Evolutionary conservation across 2,888 invertebrate species (phyloP).

Genomic region (Itoplectis maculator): DNA sequence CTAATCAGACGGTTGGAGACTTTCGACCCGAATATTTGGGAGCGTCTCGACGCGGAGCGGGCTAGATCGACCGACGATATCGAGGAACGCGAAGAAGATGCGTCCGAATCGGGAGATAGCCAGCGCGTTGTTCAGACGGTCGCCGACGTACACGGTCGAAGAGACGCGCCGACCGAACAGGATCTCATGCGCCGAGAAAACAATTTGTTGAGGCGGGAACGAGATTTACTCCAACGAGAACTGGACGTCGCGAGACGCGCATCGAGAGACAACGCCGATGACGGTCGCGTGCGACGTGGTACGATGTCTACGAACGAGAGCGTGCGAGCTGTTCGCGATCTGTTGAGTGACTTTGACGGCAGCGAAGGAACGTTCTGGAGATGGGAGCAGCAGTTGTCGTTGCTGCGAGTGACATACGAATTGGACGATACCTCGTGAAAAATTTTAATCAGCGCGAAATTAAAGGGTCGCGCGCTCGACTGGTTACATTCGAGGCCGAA

Average conservation of each 20-base stretch:
- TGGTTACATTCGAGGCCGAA: conserved; percentile 61
- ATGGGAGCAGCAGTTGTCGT: conserved; percentile 52
- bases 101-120: background rate
- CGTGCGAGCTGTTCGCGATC: conserved; percentile 44
- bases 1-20: conserved; percentile 36
- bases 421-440: conserved; percentile 51
- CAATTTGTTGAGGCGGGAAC: conserved; percentile 22
- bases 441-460: conserved; percentile 55
- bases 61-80: background rate
- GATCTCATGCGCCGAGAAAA: conserved; percentile 33
- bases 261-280: background rate
- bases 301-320: no score
- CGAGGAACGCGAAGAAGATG: background rate
- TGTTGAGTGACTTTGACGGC: conserved; percentile 58
- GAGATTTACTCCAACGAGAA: conserved; percentile 17
- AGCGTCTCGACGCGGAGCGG: conserved; percentile 14
- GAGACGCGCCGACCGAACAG: background rate
- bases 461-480: conserved; percentile 53
- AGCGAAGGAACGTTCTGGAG: conserved; percentile 41
- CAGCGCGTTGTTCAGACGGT: background rate
- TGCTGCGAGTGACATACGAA: conserved; percentile 49
- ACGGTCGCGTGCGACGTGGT: no score
- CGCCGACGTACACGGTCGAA: background rate
- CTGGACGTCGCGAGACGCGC: background rate
- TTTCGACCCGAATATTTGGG: conserved; percentile 38